Evolutionary conservation across 2,888 invertebrate genomes (phyloP).

Genomic region (Odontomyia ornata): DNA sequence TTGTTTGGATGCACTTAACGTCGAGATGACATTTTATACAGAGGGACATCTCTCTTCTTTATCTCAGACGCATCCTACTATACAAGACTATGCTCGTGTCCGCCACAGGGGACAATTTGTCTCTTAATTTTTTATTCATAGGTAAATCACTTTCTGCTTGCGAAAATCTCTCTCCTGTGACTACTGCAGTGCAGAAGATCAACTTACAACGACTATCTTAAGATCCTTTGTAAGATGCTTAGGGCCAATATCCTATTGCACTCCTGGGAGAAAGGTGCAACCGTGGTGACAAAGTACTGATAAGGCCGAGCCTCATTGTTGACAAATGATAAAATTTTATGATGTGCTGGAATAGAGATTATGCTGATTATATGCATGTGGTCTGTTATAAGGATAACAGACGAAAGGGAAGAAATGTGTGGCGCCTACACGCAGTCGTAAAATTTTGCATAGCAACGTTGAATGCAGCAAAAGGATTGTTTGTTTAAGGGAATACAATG

Average conservation of each 20-base stretch:
- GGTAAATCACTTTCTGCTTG: neutral
- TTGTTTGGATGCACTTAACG: neutral
- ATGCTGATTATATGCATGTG: neutral
- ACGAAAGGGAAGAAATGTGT: neutral
- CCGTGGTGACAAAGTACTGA: neutral
- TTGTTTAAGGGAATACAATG: neutral
- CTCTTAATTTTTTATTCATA: conserved; percentile 19
- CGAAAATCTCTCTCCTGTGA: neutral
- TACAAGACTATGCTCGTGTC: neutral
- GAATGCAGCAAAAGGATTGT: neutral
- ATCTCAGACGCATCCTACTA: neutral
- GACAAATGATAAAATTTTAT: conserved; percentile 21
- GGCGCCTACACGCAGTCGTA: neutral
- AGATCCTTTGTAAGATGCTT: neutral
- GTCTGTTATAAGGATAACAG: neutral
- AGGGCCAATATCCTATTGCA: neutral
- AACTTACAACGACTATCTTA: too few relatives aligned
- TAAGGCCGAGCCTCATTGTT: neutral
- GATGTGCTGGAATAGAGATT: conserved; percentile 7
- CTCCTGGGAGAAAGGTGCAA: neutral
- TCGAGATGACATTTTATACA: neutral
- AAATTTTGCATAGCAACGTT: neutral
- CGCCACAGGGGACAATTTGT: conserved; percentile 8
- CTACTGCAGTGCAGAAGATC: neutral
- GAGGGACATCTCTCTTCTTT: neutral